Evolutionary conservation across 1,140 invertebrate species (phyloP).

Genomic region (Macrotrachela quadricornifera): DNA sequence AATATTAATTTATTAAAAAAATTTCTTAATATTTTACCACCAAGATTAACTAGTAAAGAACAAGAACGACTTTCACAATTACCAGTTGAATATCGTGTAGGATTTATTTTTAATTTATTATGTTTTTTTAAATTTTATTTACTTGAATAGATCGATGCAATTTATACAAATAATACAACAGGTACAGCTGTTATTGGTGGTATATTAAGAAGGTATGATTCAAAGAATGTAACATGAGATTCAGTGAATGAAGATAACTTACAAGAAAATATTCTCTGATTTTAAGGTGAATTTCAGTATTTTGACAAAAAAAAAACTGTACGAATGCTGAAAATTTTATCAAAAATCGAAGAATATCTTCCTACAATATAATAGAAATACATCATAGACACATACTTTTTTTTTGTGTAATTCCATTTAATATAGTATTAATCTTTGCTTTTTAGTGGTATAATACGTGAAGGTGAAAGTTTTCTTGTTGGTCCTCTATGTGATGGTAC

Average conservation of each 20-base stretch:
- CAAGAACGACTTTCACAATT: slow-evolving; percentile 38
- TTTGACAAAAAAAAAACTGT: too few species aligned
- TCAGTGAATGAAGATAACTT: too few species aligned
- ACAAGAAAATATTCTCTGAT: too few species aligned
- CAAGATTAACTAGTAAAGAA: slow-evolving; percentile 45
- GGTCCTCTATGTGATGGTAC: slow-evolving; percentile 63
- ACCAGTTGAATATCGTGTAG: slow-evolving; percentile 29
- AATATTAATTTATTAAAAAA: slow-evolving; percentile 40
- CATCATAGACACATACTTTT: too few species aligned
- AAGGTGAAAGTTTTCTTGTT: slow-evolving; percentile 52
- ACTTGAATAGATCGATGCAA: neutral
- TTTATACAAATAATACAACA: slow-evolving; percentile 9
- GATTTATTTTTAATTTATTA: neutral
- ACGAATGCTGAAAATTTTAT: too few species aligned
- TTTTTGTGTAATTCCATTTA: too few species aligned
- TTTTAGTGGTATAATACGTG: slow-evolving; percentile 53
- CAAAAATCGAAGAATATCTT: too few species aligned
- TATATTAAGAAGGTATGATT: slow-evolving; percentile 40
- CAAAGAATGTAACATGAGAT: too few species aligned
- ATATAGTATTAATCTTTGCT: neutral
- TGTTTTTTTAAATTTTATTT: slow-evolving; percentile 18
- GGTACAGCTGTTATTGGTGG: slow-evolving; percentile 47
- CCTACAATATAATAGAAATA: too few species aligned
- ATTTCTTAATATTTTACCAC: slow-evolving; percentile 53
- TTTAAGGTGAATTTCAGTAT: too few species aligned